Conservation (phyloP, 64 coral and sea anemone species). For the Pachyseris speciosa region DNA sequence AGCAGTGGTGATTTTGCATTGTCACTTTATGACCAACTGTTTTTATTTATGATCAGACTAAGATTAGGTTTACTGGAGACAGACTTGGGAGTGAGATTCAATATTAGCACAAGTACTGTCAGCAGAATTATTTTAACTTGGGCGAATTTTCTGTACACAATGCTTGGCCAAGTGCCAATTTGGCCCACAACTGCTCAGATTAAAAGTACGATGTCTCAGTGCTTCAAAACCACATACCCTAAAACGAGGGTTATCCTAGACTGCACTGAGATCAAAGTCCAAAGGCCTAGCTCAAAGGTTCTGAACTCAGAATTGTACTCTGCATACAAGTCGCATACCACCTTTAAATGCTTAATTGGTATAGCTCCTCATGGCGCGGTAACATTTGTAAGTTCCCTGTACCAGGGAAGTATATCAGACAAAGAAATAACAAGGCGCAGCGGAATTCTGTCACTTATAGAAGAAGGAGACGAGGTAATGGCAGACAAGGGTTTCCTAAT, state of each 20-base stretch:
- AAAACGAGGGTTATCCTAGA: constrained; percentile 50
- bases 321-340: constrained; percentile 65
- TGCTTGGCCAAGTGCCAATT: constrained; percentile 61
- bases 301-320: constrained; percentile 62
- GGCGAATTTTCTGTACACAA: constrained; percentile 72
- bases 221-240: constrained; percentile 36
- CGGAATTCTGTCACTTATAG: constrained; percentile 6
- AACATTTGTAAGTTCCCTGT: constrained; percentile 70
- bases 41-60: constrained; percentile 43
- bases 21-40: constrained; percentile 51
- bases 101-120: constrained; percentile 40
- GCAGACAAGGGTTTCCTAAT: constrained; percentile 59
- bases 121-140: constrained; percentile 74
- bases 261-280: constrained; percentile 59
- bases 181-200: constrained; percentile 47
- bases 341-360: constrained; percentile 60
- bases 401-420: constrained; percentile 59
- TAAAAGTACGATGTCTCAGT: constrained; percentile 39
- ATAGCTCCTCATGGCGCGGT: constrained; percentile 64
- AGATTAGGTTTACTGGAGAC: constrained; percentile 46
- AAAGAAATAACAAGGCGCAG: constrained; percentile 45
- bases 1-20: constrained; percentile 1
- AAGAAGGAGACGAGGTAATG: constrained; percentile 37
- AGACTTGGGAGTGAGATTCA: constrained; percentile 51
- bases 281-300: constrained; percentile 60